phyloP scores from a whole-genome alignment of 2,888 invertebrate species.

The Sabellastarte sp. region DNA sequence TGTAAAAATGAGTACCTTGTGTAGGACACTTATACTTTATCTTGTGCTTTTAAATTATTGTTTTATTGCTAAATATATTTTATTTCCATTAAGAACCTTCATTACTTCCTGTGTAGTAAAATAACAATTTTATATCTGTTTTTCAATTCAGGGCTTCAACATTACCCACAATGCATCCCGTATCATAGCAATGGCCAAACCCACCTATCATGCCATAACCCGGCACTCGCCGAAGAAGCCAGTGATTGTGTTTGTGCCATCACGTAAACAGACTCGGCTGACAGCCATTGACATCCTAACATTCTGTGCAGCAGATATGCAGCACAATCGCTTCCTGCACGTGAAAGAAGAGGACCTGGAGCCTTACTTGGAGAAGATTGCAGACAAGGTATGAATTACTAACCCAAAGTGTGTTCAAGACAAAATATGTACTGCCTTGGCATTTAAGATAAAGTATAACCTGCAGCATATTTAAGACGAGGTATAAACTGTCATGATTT shows the following conservation, averaged over 20 bases:
- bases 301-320: constrained; percentile 85
- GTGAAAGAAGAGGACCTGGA: constrained; percentile 76
- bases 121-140: too few species aligned
- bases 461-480: too few species aligned
- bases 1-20: too few species aligned
- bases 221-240: constrained; percentile 61
- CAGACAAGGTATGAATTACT: constrained; percentile 71
- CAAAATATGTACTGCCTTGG: too few species aligned
- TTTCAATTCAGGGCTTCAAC: constrained; percentile 88
- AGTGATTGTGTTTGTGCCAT: constrained; percentile 62
- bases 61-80: too few species aligned
- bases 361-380: constrained; percentile 82
- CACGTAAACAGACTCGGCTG: constrained; percentile 85
- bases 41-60: too few species aligned
- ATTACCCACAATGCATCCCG: constrained; percentile 96
- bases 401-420: too few species aligned
- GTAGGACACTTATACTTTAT: too few species aligned
- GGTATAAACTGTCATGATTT: too few species aligned
- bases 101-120: too few species aligned
- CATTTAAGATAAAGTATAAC: too few species aligned
- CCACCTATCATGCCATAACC: constrained; percentile 88
- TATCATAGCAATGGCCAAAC: constrained; percentile 96
- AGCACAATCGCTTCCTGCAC: constrained; percentile 84
- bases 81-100: too few species aligned
- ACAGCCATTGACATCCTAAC: constrained; percentile 95